Base-by-base conservation (phyloP, 2,888 invertebrate genomes). In the Nezara viridula region DNA sequence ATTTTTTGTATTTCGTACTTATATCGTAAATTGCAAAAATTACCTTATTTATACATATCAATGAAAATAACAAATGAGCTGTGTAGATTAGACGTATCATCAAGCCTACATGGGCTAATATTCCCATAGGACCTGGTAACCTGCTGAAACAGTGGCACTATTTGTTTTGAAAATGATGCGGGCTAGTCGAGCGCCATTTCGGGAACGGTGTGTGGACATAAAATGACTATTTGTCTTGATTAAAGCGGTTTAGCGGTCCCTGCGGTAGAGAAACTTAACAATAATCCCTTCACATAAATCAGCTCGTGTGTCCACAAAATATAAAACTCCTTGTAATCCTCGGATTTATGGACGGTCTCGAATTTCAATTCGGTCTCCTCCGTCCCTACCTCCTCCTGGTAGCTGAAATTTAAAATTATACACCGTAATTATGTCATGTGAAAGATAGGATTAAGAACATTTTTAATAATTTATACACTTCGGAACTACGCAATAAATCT, bases 221-320 rank as follows among this genome's bases (percentile, higher is more conserved):
- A 55, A 86, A 55, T 40, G 86, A 40, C 86, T 86, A 86, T 86
- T 86, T 55, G 86, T 86, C 86, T 86, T 86, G 86, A 86, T 86
- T 86, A 86, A 55, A 86, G 86, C 52, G 55, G 52, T 55, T 55
- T 55, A 86, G 52, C 27, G 52, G 60, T 7, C 2, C 86, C 86
- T 52, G 50, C 52, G 86, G 49, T 86, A 32, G 49, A 52, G 86
- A 55, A 55, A 55, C 86, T 49, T 52, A 55, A 52, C 86, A 55
- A 40, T 86, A 86, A 86, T 86, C 86, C 86, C 86, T 86, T 47
- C 86, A 86, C 52, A 49, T 86, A 86, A 86, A 86, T 86, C 86
- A 86, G 52, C 86, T 47, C 50, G 27, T 32, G 86, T 86, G 52
- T 55, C 50, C 86, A 86, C 86, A 40, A 86, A 86, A 55, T 86